Base-by-base conservation (phyloP, 2,797 vertebrate genomes). In the Chaunax sp. region DNA sequence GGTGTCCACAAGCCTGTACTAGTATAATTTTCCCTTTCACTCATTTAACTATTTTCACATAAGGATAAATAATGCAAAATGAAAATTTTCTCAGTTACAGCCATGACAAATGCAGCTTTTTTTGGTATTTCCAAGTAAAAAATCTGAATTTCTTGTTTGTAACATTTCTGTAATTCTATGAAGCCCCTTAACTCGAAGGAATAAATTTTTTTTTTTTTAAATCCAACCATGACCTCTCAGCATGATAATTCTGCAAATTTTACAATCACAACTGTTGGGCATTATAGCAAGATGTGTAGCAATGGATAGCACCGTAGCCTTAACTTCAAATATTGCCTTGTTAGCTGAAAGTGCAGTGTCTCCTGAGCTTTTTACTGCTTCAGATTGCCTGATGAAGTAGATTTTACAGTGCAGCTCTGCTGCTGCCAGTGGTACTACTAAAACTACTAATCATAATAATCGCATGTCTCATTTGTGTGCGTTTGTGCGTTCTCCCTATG, bases 381-480 rank as follows among this genome's bases (percentile, higher is more conserved):
- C 23, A 54, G 20, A 38, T n/a, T 8, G 18, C 37, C n/a, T 22
- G 12, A 25, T 59, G 22, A 33, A 25, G 10, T 25, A 28, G 10
- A 25, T 43, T 33, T 46, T 52, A 16, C 6, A 49, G 44, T 44
- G 53, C 16, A 30, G 50, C 68, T 65, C 26, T 59, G 43, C 50
- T 37, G 63, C 68, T 60, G 26, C 18, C 3, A 18, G 52, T 33
- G 55, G 64, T 40, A 50, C 4, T 49, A 40, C 64, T 55, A 33
- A 59, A 78, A 15, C 71, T 75, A 75, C 67, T 71, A 73, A 80
- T 82, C 75, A 79, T 57, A 68, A 71, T 78, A 84, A 83, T 69
- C 56, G 75, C 72, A 69, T 53, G 64, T 62, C 65, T 71, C 62
- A 16, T 77, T 30, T 77, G 44, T 76, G 6, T 77, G 26, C 41